These are phyloP conservation scores for Isaurus tuberculatus DNA, from an alignment of 92 coral and sea anemone genomes.

Conservation along the genomic window DNA sequence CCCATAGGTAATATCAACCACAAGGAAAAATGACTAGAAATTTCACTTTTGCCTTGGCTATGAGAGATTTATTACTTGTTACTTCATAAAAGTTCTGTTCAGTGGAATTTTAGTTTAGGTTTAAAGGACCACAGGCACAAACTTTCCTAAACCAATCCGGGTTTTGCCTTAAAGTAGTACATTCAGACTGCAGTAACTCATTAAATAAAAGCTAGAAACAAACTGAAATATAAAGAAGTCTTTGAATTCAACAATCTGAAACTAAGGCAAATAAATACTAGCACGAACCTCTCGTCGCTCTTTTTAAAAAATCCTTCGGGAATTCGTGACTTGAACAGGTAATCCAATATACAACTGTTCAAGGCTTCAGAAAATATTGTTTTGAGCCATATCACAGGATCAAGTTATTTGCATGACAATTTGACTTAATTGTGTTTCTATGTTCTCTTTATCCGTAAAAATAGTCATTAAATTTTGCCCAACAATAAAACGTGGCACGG, in stretches of 20 bases:
- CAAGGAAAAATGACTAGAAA: not conserved
- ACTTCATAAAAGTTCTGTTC: not conserved
- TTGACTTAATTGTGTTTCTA: not conserved
- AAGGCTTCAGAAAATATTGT: not conserved
- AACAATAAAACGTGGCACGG: not conserved
- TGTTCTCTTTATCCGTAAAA: not conserved
- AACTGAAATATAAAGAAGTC: not conserved
- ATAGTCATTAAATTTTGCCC: not conserved
- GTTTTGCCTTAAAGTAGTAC: too few species aligned
- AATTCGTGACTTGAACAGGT: not conserved
- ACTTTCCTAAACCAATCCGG: too few species aligned
- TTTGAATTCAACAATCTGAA: not conserved
- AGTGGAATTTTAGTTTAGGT: too few species aligned
- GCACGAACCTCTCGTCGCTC: not conserved
- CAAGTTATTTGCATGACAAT: not conserved
- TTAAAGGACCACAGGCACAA: too few species aligned
- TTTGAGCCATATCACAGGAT: not conserved
- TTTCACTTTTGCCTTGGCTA: not conserved
- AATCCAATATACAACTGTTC: not conserved
- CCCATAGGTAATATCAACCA: not conserved
- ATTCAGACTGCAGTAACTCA: too few species aligned
- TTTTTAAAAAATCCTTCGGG: not conserved
- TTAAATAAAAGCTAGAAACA: too few species aligned
- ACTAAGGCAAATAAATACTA: not conserved
- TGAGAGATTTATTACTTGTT: not conserved